phyloP scores from a whole-genome alignment of 1,140 invertebrate species.

The Zaprionus nigranus region DNA sequence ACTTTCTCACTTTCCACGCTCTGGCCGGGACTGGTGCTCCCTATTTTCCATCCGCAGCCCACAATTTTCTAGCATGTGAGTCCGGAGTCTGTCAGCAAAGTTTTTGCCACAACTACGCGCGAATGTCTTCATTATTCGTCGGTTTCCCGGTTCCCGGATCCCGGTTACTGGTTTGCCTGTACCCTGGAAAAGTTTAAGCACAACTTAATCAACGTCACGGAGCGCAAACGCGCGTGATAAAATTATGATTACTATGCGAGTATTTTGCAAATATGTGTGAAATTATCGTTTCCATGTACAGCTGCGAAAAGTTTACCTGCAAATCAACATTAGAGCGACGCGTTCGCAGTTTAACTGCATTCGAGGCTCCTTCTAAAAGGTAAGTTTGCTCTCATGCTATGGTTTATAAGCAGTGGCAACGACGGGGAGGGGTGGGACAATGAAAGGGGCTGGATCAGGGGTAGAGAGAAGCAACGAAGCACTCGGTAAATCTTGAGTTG shows the following conservation, averaged over 20 bases:
- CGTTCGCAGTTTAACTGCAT: conserved; percentile 32
- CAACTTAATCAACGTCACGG: conserved; percentile 77
- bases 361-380: conserved; percentile 20
- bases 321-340: conserved; percentile 33
- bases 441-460: neutral
- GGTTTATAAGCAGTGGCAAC: conserved; percentile 7
- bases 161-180: neutral
- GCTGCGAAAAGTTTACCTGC: conserved; percentile 50
- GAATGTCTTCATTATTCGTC: conserved; percentile 43
- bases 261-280: conserved; percentile 68
- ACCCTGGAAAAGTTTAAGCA: conserved; percentile 68
- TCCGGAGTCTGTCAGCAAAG: conserved; percentile 19
- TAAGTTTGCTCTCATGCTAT: conserved; percentile 28
- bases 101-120: conserved; percentile 41
- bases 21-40: neutral
- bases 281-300: conserved; percentile 70
- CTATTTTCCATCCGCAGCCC: neutral
- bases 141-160: conserved; percentile 8
- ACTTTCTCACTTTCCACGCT: neutral
- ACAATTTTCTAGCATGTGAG: conserved; percentile 8
- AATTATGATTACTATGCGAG: conserved; percentile 68
- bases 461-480: neutral
- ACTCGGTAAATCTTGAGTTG: conserved; percentile 24
- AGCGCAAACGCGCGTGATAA: conserved; percentile 62
- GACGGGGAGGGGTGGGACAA: neutral